A percentile compares a stretch with the other conserved stretches of the same genome.
These are phyloP conservation scores for Pangasianodon gigas DNA, from an alignment of 2,113 vertebrate genomes.

Conservation along the genomic window DNA sequence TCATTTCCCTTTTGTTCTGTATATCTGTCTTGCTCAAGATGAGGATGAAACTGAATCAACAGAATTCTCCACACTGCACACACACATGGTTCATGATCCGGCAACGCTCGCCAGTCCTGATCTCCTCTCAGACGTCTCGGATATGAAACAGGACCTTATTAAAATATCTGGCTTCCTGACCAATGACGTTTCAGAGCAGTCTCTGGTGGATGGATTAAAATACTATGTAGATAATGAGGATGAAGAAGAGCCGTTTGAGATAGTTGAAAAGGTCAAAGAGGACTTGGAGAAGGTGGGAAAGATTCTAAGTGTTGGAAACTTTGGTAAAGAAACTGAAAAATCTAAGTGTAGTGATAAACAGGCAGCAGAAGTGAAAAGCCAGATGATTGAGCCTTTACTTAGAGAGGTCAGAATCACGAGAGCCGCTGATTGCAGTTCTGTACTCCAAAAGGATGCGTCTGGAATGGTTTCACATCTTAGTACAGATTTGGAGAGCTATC, in stretches of 20 bases:
- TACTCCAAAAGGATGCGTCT: conserved; percentile 60
- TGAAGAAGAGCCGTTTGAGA: conserved; percentile 80
- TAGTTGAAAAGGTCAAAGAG: conserved; percentile 83
- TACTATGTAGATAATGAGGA: conserved; percentile 64
- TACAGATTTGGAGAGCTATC: conserved; percentile 68
- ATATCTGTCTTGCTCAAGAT: conserved; percentile 80
- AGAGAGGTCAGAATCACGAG: conserved; percentile 70
- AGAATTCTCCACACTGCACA: conserved; percentile 93
- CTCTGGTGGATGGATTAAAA: conserved; percentile 60
- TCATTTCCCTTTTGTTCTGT: conserved; percentile 88
- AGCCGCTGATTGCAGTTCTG: conserved; percentile 50
- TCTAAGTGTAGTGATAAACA: conserved; percentile 66
- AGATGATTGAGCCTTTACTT: conserved; percentile 64
- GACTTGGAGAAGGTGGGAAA: conserved; percentile 82
- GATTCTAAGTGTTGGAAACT: conserved; percentile 78
- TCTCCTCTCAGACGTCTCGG: conserved; percentile 94
- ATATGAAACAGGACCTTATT: conserved; percentile 90
- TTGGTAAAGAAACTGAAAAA: conserved; percentile 31
- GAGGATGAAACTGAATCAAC: conserved; percentile 94
- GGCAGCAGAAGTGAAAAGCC: conserved; percentile 73
- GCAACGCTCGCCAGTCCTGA: conserved; percentile 94
- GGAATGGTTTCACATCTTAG: conserved; percentile 70
- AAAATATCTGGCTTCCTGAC: conserved; percentile 86
- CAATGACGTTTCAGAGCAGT: conserved; percentile 76
- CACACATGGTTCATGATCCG: conserved; percentile 88